These are phyloP conservation scores for Nesogale talazaci DNA, from an alignment of 2,113 vertebrate genomes.

Conservation along the genomic window DNA sequence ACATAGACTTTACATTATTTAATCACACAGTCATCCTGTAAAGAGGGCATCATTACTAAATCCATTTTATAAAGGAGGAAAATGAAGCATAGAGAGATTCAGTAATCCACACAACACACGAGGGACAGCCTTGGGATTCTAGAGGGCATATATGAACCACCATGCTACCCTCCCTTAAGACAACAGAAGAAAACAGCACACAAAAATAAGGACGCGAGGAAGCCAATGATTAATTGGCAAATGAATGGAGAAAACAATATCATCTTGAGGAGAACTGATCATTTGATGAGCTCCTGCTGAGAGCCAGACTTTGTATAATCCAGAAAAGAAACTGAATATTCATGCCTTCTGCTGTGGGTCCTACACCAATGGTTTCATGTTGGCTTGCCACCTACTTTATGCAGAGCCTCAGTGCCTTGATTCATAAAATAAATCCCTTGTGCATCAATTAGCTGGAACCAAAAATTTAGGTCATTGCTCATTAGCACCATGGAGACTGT, in stretches of 20 bases:
- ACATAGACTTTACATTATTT: not conserved
- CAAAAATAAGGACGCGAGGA: not conserved
- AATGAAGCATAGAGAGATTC: not conserved
- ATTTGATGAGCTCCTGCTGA: not conserved
- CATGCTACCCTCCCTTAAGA: not conserved
- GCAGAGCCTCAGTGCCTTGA: not conserved
- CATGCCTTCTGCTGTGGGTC: not conserved
- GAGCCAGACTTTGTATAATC: not conserved
- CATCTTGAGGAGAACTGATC: not conserved
- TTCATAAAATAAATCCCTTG: slow-evolving; percentile 59
- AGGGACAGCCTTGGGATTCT: not conserved
- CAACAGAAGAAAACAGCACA: not conserved
- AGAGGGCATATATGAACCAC: not conserved
- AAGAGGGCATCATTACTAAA: not conserved
- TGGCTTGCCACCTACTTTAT: slow-evolving; percentile 46
- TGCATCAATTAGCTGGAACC: slow-evolving; percentile 44
- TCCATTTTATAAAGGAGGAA: not conserved
- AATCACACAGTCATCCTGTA: not conserved
- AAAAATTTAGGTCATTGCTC: slow-evolving; percentile 63
- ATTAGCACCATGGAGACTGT: slow-evolving; percentile 53
- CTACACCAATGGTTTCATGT: slow-evolving; percentile 40
- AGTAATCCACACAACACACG: not conserved
- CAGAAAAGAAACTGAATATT: not conserved
- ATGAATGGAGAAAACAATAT: not conserved
- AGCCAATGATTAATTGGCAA: not conserved